Evolutionary conservation across 2,888 invertebrate species (phyloP), one percentile per base, ranked within the genome.

Genomic region (Epistrophe eligans): DNA sequence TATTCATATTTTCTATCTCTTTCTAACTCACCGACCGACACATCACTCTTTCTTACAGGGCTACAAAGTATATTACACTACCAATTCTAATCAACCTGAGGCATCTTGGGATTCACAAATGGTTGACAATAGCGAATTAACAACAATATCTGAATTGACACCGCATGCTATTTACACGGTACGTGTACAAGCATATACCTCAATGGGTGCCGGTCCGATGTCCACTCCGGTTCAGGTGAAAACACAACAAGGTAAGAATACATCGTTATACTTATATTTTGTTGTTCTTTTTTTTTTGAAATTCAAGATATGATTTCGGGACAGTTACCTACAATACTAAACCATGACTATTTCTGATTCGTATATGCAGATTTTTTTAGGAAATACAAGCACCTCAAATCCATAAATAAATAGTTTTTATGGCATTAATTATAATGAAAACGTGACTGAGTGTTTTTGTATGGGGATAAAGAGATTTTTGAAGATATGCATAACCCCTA

Each of bases 221-320:
- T 99, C 99, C 89, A 95, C 96, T 5, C 97, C 98, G n/a, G 98
- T 99, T n/a, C 98, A 98, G 93, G 98, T 99, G 90, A 98, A 98
- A 94, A 99, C 99, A 38, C 98, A 98, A 91, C 98, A 98, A 95
- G 99, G 97, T 97, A 83, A 87, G 87, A 10, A 55, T 10, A 3
- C 1, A 62, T n/a, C 10, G 19, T 38, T 5, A 28, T 48, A 1
- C 3, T 19, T 4, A 8, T 4, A 15, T 60, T 24, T 45, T 4
- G 5, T 28, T 15, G 28, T 24, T 45, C 17, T 11, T 45, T 28
- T 66, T 66, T n/a, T 50, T 19, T 38, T 43, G 11, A 2, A 19
- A 19, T 48, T 28, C 0, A 24, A 24, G 43, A 13, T 40, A 38
- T 40, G 19, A 19, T 60, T 40, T 58, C 8, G 58, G 32, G 35